A percentile compares a stretch with the other conserved stretches of the same genome.
phyloP scores from a whole-genome alignment of 2,888 invertebrate genomes.

The Lepidocyrtoides sp. region DNA sequence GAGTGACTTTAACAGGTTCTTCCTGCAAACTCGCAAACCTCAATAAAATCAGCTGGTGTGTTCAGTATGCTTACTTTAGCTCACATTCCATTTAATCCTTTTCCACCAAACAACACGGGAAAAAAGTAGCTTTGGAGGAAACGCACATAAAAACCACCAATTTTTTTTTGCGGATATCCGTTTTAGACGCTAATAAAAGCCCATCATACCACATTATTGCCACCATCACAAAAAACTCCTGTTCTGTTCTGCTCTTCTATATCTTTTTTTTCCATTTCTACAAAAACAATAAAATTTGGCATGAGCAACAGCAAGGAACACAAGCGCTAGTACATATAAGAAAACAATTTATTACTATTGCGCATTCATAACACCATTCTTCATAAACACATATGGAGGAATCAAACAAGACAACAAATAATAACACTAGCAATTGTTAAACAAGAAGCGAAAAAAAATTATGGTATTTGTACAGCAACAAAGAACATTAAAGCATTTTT shows the following conservation, averaged over 20 bases:
- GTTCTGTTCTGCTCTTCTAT: not conserved
- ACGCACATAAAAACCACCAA: not conserved
- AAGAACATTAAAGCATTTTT: not conserved
- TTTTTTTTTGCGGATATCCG: slow-evolving; percentile 32
- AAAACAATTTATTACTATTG: slow-evolving; percentile 12
- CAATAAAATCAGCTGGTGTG: not conserved
- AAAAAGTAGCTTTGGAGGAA: no score
- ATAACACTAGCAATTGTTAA: not conserved
- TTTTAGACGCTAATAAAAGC: slow-evolving; percentile 36
- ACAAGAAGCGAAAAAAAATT: not conserved
- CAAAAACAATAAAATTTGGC: slow-evolving; percentile 48
- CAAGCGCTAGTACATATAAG: not conserved
- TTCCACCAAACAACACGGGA: not conserved
- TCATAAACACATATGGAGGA: slow-evolving; percentile 31
- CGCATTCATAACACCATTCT: slow-evolving; percentile 43
- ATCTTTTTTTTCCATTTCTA: not conserved
- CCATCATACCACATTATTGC: slow-evolving; percentile 38
- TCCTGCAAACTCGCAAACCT: not conserved
- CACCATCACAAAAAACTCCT: slow-evolving; percentile 28
- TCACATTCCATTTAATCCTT: slow-evolving; percentile 27
- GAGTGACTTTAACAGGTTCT: slow-evolving; percentile 8
- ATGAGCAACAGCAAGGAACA: not conserved
- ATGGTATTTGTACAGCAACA: not conserved
- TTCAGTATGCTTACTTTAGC: not conserved
- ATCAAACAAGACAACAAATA: slow-evolving; percentile 29